Evolutionary conservation across 2,797 vertebrate genomes (phyloP).

Genomic region (Melanotaenia maccullochi): DNA sequence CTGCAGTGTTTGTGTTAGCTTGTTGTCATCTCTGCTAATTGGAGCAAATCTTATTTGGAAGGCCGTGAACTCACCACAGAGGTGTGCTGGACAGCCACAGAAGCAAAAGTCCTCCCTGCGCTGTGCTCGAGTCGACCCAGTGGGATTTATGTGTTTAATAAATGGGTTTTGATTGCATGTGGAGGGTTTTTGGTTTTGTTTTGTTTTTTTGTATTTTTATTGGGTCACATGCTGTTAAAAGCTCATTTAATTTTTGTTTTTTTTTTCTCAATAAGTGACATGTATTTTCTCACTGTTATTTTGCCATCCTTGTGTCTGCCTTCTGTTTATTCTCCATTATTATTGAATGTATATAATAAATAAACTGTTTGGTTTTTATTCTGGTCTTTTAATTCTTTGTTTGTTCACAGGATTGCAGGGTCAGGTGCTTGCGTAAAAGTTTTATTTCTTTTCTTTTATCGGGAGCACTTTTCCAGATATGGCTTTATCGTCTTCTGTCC

Average conservation of each 20-base stretch:
- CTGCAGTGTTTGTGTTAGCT: background rate
- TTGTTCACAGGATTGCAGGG: background rate
- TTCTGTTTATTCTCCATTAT: slow-evolving; percentile 82
- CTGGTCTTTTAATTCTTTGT: slow-evolving; percentile 34
- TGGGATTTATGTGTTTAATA: slow-evolving; percentile 70
- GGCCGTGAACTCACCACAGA: slow-evolving; percentile 3
- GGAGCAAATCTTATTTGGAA: slow-evolving; percentile 23
- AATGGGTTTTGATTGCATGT: slow-evolving; percentile 79
- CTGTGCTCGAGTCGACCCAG: slow-evolving; percentile 56
- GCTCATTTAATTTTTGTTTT: slow-evolving; percentile 69
- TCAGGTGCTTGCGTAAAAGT: background rate
- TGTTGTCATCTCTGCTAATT: slow-evolving; percentile 17
- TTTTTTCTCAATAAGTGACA: slow-evolving; percentile 62
- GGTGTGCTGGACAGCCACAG: slow-evolving; percentile 13
- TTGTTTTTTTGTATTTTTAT: slow-evolving; percentile 33
- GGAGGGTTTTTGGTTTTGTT: slow-evolving; percentile 42
- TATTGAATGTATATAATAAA: slow-evolving; percentile 87
- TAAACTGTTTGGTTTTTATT: slow-evolving; percentile 85
- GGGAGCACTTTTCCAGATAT: slow-evolving; percentile 29
- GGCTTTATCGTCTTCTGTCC: slow-evolving; percentile 42
- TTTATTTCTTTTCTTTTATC: background rate
- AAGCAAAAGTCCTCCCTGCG: slow-evolving; percentile 33
- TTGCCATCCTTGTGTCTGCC: slow-evolving; percentile 78
- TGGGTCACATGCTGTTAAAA: slow-evolving; percentile 72
- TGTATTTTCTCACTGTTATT: slow-evolving; percentile 74